Evolutionary conservation across 2,113 vertebrate species (phyloP), one percentile per base, ranked within the genome.

Genomic region (Narcine bancroftii): DNA sequence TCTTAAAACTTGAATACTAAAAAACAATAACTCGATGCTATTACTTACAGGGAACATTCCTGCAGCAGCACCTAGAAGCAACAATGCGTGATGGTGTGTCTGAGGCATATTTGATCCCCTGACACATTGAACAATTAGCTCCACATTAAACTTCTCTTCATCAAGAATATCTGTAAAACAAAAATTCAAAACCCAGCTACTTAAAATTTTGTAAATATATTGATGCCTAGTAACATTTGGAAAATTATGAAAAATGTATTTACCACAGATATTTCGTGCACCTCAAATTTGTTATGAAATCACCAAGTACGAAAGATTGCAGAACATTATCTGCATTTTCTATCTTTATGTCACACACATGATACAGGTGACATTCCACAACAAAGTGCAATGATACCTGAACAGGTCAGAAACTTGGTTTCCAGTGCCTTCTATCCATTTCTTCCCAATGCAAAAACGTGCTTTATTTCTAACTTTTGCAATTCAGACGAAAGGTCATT

Each of bases 101-200:
- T 99, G 99, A 0, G 99, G 98, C 95, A 98, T 95, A 94, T 97
- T 96, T 0, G 99, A 98, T 13, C 95, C 93, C 73, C 99, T 94
- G 93, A 99, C 96, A 92, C 97, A 98, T 95, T 99, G 98, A 53
- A 99, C 99, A 93, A 99, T 97, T 89, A 99, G 73, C 93, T 99
- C 99, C 94, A 99, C 98, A 0, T 97, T 99, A 95, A 99, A 99
- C 94, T 98, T 98, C 6, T 99, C 98, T 93, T 99, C 97, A 72
- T 99, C 97, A 73, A 99, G 95, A 19, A 96, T 0, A 91, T 96
- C 98, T 99, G 76, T 66, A 76, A 71, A 92, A 21, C 29, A 13
- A 87, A 87, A 60, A 53, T 63, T 87, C 5, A 87, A 87, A 87
- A 63, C 36, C 13, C 4, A 92, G 0, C 45, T 0, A 66, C 0